Conservation (phyloP, 1,140 invertebrate species). For the Hyposmocoma kahamanoa region DNA sequence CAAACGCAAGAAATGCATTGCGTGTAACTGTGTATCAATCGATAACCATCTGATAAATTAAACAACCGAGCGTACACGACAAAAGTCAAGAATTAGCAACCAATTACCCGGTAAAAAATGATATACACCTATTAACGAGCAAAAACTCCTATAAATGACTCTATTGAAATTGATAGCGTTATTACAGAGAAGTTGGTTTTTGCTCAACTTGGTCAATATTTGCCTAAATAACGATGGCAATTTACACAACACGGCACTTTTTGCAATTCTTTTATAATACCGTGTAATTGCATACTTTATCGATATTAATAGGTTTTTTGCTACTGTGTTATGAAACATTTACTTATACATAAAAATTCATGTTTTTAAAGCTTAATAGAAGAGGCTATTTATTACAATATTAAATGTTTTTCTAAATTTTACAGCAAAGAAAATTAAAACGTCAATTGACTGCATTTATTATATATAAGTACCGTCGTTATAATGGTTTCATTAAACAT, state of each 20-base stretch:
- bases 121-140: slow-evolving; percentile 33
- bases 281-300: not conserved
- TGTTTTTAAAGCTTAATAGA: no score
- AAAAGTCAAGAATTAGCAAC: slow-evolving; percentile 45
- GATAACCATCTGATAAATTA: slow-evolving; percentile 49
- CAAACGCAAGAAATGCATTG: not conserved
- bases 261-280: not conserved
- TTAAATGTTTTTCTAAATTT: no score
- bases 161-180: slow-evolving; percentile 48
- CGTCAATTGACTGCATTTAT: no score
- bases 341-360: no score
- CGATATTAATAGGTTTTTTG: not conserved
- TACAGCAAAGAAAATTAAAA: no score
- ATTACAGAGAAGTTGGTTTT: slow-evolving; percentile 38
- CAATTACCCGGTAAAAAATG: slow-evolving; percentile 47
- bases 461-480: no score
- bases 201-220: slow-evolving; percentile 28
- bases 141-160: slow-evolving; percentile 42
- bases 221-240: slow-evolving; percentile 29
- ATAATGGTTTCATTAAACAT: no score
- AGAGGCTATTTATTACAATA: no score
- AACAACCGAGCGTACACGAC: slow-evolving; percentile 34
- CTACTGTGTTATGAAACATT: no score
- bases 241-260: not conserved
- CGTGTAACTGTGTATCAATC: slow-evolving; percentile 38